These are phyloP conservation scores for Crambe crambe DNA, from an alignment of 37 sponge, comb jelly and placozoan genomes.

Conservation along the genomic window DNA sequence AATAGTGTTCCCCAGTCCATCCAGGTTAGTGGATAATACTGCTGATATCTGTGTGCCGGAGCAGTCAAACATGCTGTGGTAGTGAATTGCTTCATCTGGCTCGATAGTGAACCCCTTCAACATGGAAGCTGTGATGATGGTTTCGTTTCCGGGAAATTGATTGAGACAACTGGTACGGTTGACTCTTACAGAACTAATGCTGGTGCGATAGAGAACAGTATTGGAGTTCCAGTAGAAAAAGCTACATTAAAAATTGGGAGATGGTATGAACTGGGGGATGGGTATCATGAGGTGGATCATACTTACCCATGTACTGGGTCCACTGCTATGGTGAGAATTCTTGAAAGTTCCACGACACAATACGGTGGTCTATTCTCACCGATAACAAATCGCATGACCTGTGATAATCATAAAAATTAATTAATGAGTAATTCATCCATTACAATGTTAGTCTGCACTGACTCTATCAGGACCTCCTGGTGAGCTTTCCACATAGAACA, in stretches of 20 bases:
- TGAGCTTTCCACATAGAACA: constrained; percentile 18
- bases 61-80: background rate
- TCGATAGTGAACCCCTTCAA: constrained; percentile 16
- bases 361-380: background rate
- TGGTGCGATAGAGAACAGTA: background rate
- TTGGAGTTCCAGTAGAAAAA: constrained; percentile 35
- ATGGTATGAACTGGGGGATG: background rate
- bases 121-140: background rate
- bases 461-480: background rate
- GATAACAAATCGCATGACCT: constrained; percentile 1
- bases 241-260: background rate
- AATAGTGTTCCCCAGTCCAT: background rate
- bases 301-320: constrained; percentile 59
- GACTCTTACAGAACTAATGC: background rate
- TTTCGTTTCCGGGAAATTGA: background rate
- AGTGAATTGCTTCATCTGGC: constrained; percentile 12
- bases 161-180: background rate
- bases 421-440: background rate
- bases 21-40: background rate
- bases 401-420: background rate
- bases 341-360: background rate
- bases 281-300: background rate
- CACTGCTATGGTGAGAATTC: background rate
- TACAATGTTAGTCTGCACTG: background rate
- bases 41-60: background rate